Evolutionary conservation across 1,140 invertebrate species (phyloP).

Genomic region (Chrysomallon squamiferum): DNA sequence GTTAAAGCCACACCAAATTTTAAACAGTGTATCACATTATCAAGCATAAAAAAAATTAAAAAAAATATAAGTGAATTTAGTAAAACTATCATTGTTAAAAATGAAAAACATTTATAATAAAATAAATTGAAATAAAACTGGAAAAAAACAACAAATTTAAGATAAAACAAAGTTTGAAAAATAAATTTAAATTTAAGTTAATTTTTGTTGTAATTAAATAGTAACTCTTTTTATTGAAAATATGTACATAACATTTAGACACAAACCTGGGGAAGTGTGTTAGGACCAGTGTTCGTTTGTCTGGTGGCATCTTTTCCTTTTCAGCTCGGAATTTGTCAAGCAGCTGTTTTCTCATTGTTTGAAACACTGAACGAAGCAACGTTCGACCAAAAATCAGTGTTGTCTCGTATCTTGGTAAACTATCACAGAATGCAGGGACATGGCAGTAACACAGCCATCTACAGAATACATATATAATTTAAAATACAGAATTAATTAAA

Average conservation of each 20-base stretch:
- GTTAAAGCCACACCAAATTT: too few species aligned
- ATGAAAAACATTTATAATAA: too few species aligned
- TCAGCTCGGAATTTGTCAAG: slow-evolving; percentile 89
- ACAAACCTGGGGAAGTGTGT: slow-evolving; percentile 73
- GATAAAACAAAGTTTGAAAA: too few species aligned
- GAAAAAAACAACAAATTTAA: too few species aligned
- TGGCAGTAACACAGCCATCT: slow-evolving; percentile 96
- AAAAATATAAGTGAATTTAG: too few species aligned
- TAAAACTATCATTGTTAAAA: too few species aligned
- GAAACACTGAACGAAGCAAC: slow-evolving; percentile 84
- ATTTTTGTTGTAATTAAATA: too few species aligned
- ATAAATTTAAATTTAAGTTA: too few species aligned
- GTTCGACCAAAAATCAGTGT: slow-evolving; percentile 89
- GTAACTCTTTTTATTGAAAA: too few species aligned
- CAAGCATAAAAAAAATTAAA: too few species aligned
- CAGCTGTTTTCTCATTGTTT: slow-evolving; percentile 85
- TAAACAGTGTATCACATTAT: too few species aligned
- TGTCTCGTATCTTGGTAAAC: slow-evolving; percentile 86
- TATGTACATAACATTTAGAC: neutral
- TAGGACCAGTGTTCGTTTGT: slow-evolving; percentile 75
- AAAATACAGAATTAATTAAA: neutral
- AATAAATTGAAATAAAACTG: too few species aligned
- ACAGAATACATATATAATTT: slow-evolving; percentile 4
- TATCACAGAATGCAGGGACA: slow-evolving; percentile 93
- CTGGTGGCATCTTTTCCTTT: slow-evolving; percentile 85